Evolutionary conservation across 1,140 invertebrate species (phyloP).

Genomic region (Bombus impatiens): DNA sequence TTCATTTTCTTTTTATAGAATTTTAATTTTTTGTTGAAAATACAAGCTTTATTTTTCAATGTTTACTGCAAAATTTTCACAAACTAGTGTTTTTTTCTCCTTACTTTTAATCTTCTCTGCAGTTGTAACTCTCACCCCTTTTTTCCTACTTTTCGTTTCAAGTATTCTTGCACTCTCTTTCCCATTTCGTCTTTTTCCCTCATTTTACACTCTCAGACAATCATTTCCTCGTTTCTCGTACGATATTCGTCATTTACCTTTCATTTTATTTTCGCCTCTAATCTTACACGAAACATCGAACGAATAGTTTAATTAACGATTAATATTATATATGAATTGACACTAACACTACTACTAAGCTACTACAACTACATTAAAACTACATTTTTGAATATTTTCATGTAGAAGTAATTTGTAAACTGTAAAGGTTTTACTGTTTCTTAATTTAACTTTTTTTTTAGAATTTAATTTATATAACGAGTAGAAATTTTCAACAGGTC

Average conservation of each 20-base stretch:
- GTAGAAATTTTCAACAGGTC: too few species aligned
- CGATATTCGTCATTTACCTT: not conserved
- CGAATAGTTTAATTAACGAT: not conserved
- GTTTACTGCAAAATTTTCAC: not conserved
- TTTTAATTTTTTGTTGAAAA: too few species aligned
- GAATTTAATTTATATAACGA: too few species aligned
- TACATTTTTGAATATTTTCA: too few species aligned
- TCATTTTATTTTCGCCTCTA: not conserved
- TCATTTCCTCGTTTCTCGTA: not conserved
- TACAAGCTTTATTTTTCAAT: not conserved
- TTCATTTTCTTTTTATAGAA: too few species aligned
- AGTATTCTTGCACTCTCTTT: not conserved
- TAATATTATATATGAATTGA: not conserved
- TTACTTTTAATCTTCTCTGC: slow-evolving; percentile 3
- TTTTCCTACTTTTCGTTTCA: not conserved
- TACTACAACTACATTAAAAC: too few species aligned
- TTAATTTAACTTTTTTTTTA: too few species aligned
- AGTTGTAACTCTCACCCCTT: not conserved
- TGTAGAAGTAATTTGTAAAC: too few species aligned
- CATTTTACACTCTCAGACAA: slow-evolving; percentile 1
- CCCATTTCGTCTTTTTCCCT: not conserved
- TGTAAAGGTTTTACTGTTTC: too few species aligned
- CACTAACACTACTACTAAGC: not conserved
- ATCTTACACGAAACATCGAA: not conserved
- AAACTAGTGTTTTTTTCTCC: not conserved